Percentiles rank a stretch among this genome's conserved stretches.
Evolutionary conservation across 2,797 vertebrate species (phyloP).

Genomic region (Simalia tracyae): DNA sequence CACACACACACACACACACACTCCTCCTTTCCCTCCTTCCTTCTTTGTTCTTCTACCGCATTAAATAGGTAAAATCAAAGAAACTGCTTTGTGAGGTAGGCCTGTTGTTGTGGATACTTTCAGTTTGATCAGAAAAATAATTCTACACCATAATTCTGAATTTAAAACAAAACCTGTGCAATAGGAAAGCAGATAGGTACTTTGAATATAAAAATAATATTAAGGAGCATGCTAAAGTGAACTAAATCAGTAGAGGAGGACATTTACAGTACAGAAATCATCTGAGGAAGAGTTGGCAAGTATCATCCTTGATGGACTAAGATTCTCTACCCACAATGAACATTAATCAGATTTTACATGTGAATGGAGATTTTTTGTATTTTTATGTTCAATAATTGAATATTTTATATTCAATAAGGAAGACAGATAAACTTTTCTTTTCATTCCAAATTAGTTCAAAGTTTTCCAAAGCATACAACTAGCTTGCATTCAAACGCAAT

Average conservation of each 20-base stretch:
- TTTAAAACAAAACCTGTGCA: neutral
- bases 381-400: neutral
- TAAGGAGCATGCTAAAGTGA: neutral
- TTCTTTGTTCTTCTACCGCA: neutral
- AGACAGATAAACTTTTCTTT: neutral
- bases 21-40: neutral
- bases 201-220: neutral
- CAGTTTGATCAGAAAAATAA: neutral
- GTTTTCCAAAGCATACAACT: neutral
- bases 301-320: neutral
- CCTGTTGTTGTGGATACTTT: neutral
- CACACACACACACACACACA: neutral
- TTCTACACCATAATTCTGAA: neutral
- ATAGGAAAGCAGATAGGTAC: neutral
- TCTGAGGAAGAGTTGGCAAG: neutral
- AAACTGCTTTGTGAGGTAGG: neutral
- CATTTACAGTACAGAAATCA: neutral
- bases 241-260: neutral
- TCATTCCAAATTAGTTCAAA: neutral
- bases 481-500: neutral
- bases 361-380: neutral
- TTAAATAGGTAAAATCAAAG: slow-evolving; percentile 1
- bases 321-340: neutral
- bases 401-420: neutral
- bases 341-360: neutral